phyloP scores from a whole-genome alignment of 2,888 invertebrate species.

The Eutolmus rufibarbis region DNA sequence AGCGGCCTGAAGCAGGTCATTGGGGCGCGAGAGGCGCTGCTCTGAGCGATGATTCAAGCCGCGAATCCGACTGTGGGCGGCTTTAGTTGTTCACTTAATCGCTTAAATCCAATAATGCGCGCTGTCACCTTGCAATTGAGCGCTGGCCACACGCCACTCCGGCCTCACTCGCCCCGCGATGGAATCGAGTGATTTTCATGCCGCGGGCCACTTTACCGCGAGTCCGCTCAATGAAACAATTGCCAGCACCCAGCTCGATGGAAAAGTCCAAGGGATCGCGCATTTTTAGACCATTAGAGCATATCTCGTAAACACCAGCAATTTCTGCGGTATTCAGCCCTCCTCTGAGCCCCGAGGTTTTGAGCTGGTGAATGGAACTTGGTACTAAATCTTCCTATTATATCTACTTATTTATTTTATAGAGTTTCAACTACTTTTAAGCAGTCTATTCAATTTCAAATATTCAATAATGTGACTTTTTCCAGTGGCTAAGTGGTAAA shows the following conservation, averaged over 20 bases:
- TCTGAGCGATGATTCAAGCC: slow-evolving; percentile 15
- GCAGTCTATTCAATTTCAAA: no score
- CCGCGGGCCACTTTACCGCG: neutral
- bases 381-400: neutral
- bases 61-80: neutral
- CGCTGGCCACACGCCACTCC: neutral
- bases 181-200: neutral
- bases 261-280: neutral
- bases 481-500: no score
- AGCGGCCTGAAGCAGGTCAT: neutral
- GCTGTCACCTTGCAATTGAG: slow-evolving; percentile 20
- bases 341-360: neutral
- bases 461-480: no score
- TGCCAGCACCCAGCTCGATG: neutral
- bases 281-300: neutral
- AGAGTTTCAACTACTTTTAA: no score
- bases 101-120: slow-evolving; percentile 25
- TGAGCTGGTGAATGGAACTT: neutral
- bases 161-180: neutral
- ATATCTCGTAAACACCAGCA: neutral
- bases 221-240: neutral
- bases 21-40: neutral
- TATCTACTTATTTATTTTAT: no score
- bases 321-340: neutral
- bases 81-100: slow-evolving; percentile 26